Conservation (phyloP, 2,888 invertebrate species). For the Argyresthia albistria region DNA sequence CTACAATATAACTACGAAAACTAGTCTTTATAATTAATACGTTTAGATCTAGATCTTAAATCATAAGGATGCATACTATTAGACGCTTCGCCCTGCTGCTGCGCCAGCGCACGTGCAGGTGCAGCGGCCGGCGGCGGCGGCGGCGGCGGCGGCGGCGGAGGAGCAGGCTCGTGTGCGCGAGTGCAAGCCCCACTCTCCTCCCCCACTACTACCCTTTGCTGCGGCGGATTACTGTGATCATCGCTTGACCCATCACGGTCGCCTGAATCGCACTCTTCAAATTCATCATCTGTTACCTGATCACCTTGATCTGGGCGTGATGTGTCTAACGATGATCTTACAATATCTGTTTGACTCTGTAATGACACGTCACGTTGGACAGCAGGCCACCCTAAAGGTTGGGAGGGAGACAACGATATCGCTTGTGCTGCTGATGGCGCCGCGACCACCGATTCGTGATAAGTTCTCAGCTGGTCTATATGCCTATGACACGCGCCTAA, state of each 20-base stretch:
- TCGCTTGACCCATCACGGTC: not conserved
- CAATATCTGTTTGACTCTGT: not conserved
- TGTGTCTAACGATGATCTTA: not conserved
- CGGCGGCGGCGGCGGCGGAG: too few relatives aligned
- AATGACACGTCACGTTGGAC: too few relatives aligned
- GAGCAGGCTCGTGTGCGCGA: too few relatives aligned
- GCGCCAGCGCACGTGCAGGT: not conserved
- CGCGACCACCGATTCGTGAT: not conserved
- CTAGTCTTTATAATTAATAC: not conserved
- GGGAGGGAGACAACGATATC: not conserved
- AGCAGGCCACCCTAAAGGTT: not conserved
- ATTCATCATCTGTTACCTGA: too few relatives aligned
- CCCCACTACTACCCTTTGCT: not conserved
- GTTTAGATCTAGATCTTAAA: not conserved
- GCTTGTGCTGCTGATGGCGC: not conserved
- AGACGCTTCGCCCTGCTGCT: not conserved
- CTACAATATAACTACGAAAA: too few relatives aligned
- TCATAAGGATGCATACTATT: not conserved
- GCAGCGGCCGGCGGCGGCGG: not conserved
- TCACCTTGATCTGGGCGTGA: not conserved
- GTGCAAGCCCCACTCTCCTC: not conserved
- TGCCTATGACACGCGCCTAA: not conserved
- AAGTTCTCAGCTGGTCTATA: not conserved
- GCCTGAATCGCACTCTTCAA: not conserved
- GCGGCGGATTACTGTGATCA: not conserved